phyloP scores from a whole-genome alignment of 53 echinoderm and acorn worm genomes.

The Zoroaster sp. region DNA sequence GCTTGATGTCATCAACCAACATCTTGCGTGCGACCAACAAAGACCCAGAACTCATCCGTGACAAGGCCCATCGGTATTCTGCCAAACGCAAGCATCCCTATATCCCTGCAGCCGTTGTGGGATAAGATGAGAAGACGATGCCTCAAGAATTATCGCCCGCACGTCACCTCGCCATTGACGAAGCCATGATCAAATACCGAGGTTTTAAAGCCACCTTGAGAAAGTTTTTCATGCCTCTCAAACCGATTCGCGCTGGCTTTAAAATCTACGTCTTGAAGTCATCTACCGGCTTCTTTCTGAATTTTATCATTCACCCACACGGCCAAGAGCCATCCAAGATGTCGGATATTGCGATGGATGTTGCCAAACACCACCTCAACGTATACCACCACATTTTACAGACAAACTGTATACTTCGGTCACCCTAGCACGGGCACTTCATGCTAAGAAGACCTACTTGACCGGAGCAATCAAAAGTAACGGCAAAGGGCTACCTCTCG shows the following conservation, averaged over 20 bases:
- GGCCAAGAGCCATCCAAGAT: not conserved
- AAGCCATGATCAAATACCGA: conserved; percentile 1
- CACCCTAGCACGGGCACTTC: not conserved
- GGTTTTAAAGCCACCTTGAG: not conserved
- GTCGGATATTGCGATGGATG: not conserved
- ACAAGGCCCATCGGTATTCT: not conserved
- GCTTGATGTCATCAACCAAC: not conserved
- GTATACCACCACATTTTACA: conserved; percentile 9
- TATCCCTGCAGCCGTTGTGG: not conserved
- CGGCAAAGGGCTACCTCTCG: not conserved
- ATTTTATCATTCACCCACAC: not conserved
- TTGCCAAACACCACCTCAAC: not conserved
- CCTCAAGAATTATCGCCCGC: not conserved
- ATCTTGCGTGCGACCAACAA: not conserved
- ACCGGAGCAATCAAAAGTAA: not conserved
- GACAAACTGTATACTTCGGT: conserved; percentile 1
- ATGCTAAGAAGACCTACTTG: not conserved
- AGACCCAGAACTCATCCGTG: not conserved
- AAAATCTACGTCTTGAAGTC: conserved; percentile 30
- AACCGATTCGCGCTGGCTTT: conserved; percentile 41
- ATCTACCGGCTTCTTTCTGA: not conserved
- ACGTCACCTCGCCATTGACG: not conserved
- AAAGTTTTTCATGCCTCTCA: not conserved
- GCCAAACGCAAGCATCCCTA: not conserved
- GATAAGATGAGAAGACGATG: not conserved